These are phyloP conservation scores for Augochlora pura DNA, from an alignment of 1,140 invertebrate genomes.

Conservation along the genomic window DNA sequence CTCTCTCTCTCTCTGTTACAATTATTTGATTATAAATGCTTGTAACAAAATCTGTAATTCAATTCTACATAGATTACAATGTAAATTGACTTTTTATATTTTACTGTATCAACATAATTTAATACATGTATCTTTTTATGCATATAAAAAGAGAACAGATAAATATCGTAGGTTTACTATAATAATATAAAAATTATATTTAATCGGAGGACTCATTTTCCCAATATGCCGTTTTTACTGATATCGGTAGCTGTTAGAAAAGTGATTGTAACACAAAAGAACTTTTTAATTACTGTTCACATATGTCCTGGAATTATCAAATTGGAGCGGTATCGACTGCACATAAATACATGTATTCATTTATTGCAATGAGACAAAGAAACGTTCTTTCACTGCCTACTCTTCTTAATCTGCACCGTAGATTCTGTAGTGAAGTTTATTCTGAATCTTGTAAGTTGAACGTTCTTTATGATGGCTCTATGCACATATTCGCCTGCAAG, in stretches of 20 bases:
- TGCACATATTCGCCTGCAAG: neutral
- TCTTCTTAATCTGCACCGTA: neutral
- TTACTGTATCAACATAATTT: conserved; percentile 44
- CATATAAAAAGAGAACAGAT: conserved; percentile 16
- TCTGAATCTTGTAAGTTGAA: conserved; percentile 14
- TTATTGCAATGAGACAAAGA: conserved; percentile 29
- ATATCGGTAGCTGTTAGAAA: neutral
- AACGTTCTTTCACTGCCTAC: conserved; percentile 23
- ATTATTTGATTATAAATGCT: conserved; percentile 19
- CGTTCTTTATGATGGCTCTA: conserved; percentile 3
- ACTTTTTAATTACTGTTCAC: neutral
- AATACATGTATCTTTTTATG: conserved; percentile 27
- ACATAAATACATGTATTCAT: neutral
- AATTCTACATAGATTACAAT: conserved; percentile 20
- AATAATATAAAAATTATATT: conserved; percentile 10
- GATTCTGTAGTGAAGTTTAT: neutral
- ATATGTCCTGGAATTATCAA: conserved; percentile 1
- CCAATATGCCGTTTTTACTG: neutral
- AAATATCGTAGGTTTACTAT: conserved; percentile 23
- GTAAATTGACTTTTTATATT: conserved; percentile 34
- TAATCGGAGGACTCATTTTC: neutral
- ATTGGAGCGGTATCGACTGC: neutral
- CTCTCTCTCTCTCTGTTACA: conserved; percentile 16
- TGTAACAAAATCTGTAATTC: conserved; percentile 16
- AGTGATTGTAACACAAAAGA: neutral